These are phyloP conservation scores for Callaeas wilsoni DNA, from an alignment of 2,113 vertebrate species.

Conservation along the genomic window DNA sequence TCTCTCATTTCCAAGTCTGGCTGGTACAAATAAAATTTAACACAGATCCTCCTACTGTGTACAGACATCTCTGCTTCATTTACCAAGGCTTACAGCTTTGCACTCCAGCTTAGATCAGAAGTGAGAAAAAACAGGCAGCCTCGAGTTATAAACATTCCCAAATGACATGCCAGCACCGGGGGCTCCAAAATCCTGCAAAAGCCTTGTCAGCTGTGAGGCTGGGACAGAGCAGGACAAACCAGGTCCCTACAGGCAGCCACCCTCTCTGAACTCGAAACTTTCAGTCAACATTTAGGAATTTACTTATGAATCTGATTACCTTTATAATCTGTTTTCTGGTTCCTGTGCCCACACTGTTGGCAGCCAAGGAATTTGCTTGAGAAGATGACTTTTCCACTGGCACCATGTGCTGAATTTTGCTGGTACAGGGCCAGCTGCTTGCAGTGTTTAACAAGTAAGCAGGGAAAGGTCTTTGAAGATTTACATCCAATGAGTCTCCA, in stretches of 20 bases:
- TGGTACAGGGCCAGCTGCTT: conserved; percentile 31
- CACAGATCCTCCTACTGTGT: background rate
- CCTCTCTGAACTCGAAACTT: background rate
- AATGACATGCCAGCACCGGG: background rate
- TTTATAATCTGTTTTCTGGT: conserved; percentile 50
- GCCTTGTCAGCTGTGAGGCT: background rate
- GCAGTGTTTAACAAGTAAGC: background rate
- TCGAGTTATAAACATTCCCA: background rate
- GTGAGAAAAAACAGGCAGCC: background rate
- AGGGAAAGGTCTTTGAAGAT: conserved; percentile 2
- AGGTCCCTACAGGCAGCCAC: background rate
- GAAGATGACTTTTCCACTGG: conserved; percentile 3
- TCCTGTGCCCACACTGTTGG: conserved; percentile 24
- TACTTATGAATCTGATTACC: conserved; percentile 3
- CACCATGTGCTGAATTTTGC: background rate
- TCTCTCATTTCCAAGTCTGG: background rate
- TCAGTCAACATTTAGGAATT: background rate
- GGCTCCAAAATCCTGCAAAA: background rate
- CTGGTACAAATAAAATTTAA: background rate
- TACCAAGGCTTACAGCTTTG: background rate
- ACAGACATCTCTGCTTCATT: background rate
- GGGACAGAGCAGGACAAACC: background rate
- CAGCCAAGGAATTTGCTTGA: background rate
- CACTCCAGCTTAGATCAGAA: background rate
- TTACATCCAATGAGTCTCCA: conserved; percentile 12